Percentiles rank a stretch among this genome's conserved stretches.
These are phyloP conservation scores for Eupeodes luniger DNA, from an alignment of 2,888 invertebrate species.

Conservation along the genomic window DNA sequence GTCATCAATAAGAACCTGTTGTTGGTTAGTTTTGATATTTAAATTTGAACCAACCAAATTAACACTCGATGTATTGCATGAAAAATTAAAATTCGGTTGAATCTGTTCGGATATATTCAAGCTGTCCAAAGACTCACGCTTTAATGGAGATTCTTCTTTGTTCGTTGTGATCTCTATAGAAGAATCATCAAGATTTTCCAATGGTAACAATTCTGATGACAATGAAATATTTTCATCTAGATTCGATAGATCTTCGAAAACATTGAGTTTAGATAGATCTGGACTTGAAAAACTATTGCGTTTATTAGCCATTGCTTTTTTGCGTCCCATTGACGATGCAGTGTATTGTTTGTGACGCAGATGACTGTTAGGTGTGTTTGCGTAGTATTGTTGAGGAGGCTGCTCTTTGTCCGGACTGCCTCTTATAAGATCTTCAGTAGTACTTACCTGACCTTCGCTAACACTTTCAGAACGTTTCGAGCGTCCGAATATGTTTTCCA, in stretches of 20 bases:
- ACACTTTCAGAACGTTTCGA: conserved; percentile 79
- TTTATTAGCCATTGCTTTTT: conserved; percentile 76
- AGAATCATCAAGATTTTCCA: conserved; percentile 79
- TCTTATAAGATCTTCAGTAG: conserved; percentile 77
- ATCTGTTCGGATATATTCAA: conserved; percentile 82
- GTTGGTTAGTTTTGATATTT: conserved; percentile 77
- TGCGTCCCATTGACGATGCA: conserved; percentile 36
- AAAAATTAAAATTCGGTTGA: conserved; percentile 83
- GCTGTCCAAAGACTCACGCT: conserved; percentile 79
- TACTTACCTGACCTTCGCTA: conserved; percentile 79
- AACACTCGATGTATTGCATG: conserved; percentile 82
- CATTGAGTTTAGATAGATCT: conserved; percentile 82
- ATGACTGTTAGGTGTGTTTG: conserved; percentile 52
- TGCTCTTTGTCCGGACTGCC: conserved; percentile 48
- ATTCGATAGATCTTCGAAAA: conserved; percentile 78
- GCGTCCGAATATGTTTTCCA: conserved; percentile 81
- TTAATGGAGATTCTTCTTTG: conserved; percentile 27
- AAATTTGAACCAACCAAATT: conserved; percentile 83
- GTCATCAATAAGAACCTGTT: conserved; percentile 81
- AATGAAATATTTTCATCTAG: conserved; percentile 77
- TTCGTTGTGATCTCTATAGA: not conserved
- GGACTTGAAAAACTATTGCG: conserved; percentile 84
- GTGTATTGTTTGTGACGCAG: conserved; percentile 58
- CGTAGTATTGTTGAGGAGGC: conserved; percentile 40
- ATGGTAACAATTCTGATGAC: conserved; percentile 78